Evolutionary conservation across 2,797 vertebrate species (phyloP).

Genomic region (Crax fasciolata): DNA sequence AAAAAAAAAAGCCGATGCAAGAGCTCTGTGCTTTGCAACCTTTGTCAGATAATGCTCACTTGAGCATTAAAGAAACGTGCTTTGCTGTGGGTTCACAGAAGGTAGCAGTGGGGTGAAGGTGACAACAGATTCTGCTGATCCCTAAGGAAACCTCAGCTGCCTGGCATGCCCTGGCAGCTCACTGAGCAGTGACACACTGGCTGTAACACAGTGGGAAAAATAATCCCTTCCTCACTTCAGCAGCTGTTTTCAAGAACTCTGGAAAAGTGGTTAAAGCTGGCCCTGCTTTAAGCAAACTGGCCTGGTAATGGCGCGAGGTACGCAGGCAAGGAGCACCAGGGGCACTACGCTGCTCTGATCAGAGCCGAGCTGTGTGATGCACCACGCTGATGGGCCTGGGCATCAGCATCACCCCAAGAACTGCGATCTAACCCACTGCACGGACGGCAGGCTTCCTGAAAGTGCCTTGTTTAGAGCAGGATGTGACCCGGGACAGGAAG

Average conservation of each 20-base stretch:
- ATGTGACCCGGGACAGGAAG: background rate
- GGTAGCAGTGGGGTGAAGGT: background rate
- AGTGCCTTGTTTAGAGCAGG: background rate
- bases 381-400: background rate
- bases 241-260: background rate
- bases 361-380: background rate
- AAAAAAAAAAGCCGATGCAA: background rate
- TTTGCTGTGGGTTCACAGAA: background rate
- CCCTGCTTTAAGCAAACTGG: background rate
- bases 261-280: background rate
- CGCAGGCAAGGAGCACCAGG: background rate
- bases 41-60: conserved; percentile 26
- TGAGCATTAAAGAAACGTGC: background rate
- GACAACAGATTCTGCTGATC: conserved; percentile 10
- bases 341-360: background rate
- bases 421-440: background rate
- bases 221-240: background rate
- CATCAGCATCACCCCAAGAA: background rate
- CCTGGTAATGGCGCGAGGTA: background rate
- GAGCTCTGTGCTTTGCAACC: background rate
- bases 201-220: conserved; percentile 6
- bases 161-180: background rate
- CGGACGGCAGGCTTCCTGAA: background rate
- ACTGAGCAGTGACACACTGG: background rate
- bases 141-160: background rate